phyloP scores from a whole-genome alignment of 2,113 vertebrate species.

The Microcebus tavaratra region DNA sequence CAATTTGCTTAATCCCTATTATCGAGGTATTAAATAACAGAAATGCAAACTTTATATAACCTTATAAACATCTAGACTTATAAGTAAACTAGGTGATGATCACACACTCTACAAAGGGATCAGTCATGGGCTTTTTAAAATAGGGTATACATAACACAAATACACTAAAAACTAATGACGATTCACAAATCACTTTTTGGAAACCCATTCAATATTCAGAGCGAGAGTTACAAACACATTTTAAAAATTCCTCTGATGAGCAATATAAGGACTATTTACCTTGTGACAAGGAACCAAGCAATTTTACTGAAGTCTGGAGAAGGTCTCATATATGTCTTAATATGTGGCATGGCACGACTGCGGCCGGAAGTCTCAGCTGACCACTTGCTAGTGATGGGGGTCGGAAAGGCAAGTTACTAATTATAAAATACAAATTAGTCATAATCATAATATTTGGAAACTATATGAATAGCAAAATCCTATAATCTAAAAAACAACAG shows the following conservation, averaged over 20 bases:
- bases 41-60: neutral
- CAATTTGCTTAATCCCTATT: neutral
- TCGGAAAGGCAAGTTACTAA: neutral
- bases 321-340: constrained; percentile 96
- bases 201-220: neutral
- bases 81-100: neutral
- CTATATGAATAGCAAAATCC: neutral
- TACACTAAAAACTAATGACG: neutral
- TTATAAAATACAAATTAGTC: neutral
- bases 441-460: neutral
- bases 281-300: constrained; percentile 97
- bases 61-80: neutral
- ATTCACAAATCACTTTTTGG: neutral
- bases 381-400: constrained; percentile 89
- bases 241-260: neutral
- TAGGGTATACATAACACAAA: neutral
- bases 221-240: neutral
- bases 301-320: constrained; percentile 93
- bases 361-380: constrained; percentile 92
- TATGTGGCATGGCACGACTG: constrained; percentile 96
- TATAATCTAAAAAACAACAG: neutral
- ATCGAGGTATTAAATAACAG: neutral
- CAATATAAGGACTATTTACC: constrained; percentile 82
- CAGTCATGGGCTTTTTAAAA: neutral
- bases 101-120: neutral